Evolutionary conservation across 2,888 invertebrate species (phyloP), one percentile per base, ranked within the genome.

Genomic region (Lordiphosa fenestrarum): DNA sequence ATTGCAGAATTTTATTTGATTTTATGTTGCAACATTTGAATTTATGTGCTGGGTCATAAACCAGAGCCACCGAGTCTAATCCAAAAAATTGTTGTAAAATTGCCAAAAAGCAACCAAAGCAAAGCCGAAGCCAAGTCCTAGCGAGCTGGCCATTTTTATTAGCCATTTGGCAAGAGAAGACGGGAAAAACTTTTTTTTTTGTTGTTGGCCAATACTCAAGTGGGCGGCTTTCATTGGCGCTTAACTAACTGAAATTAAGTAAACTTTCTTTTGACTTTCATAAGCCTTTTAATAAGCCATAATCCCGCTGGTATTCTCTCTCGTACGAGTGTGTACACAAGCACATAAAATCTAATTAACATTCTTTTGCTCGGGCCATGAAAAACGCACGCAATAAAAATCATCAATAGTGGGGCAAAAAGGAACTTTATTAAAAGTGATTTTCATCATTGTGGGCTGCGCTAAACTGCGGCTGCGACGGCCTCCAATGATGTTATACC

Each of bases 201-300:
- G 7, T 47, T 47, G 30, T 71, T 77, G 70, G 73, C 66, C 84
- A 83, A 80, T 75, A 67, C 77, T 81, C 77, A 80, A 78, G 81
- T 76, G 81, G 81, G 63, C 73, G 76, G 76, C 66, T 75, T 83
- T 83, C 81, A 70, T 65, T 82, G 77, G 73, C 70, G 84, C 82
- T 81, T 76, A 81, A 71, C 84, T 84, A 78, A 78, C 82, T 82
- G 78, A 82, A 80, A 80, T 80, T 77, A 84, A 84, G 78, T 77
- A 84, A 80, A 80, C 78, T 80, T 80, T 80, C 84, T 78, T 78
- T 78, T 84, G 78, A 78, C 78, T 78, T 78, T 78, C 84, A 84
- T 84, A 78, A 78, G 78, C 78, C 78, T 78, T 78, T 84, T 84
- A 78, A 84, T 84, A 84, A 77, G 78, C 74, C 71, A 78, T 77